Evolutionary conservation across 2,113 vertebrate genomes (phyloP), one percentile per base, ranked within the genome.

Genomic region (Antennarius striatus): DNA sequence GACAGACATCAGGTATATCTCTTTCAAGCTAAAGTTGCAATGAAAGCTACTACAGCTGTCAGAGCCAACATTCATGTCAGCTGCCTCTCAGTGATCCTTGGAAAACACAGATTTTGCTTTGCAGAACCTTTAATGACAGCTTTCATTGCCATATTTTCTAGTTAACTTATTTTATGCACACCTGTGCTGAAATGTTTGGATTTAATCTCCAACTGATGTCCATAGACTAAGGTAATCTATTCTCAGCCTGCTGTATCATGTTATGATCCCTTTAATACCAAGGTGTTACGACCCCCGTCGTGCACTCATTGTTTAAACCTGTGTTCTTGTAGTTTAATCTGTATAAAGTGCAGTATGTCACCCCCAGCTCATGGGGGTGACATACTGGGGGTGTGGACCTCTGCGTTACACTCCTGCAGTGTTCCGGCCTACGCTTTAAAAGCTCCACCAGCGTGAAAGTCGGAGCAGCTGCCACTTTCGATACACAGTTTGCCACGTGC

Each of bases 1-100:
- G 70, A 80, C 52, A 77, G 28, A 72, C n/a, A 51, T 79, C n/a
- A 85, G 68, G 8, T 22, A 29, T 45, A 59, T 50, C 4, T 28
- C 42, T 76, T 22, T 3, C 1, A 16, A 10, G 15, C 16, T 6
- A 22, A 22, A 51, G 10, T 9, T 22, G 16, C 49, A n/a, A 22
- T 10, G n/a, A 16, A 28, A 64, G 36, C 53, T 39, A 54, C 52
- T 32, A 76, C 9, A 29, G 5, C 56, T 56, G 43, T 64, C 13
- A 58, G 15, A 69, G 30, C 32, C 8, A 66, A 51, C 32, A 61
- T 46, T 56, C 10, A 55, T 22, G 43, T 22, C 29, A 36, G 49
- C 40, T 36, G 51, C 42, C 36, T 66, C 47, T 61, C 54, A 61
- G n/a, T 36, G 36, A 65, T 47, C 11, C 56, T 52, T n/a, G 10